Base-by-base conservation (phyloP, 2,113 vertebrate species). In the Cricetomys ansorgei region DNA sequence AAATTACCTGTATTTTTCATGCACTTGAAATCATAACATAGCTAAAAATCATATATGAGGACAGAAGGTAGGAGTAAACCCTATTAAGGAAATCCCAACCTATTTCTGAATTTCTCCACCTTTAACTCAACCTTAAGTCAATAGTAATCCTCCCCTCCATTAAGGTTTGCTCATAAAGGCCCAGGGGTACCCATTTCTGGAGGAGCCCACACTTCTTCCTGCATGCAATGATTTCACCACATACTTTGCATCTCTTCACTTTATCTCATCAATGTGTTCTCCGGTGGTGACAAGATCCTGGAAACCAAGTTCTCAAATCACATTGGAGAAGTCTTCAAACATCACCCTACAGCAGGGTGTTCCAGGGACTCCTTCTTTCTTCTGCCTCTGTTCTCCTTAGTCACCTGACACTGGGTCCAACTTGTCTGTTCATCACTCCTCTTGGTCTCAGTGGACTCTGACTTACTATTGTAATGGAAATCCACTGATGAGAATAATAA, bases 381-480 rank as follows among this genome's bases (percentile, higher is more conserved):
- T 85, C 31, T 48, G 62, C 4, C 3, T 65, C 43, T 12, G 29
- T 48, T 48, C 40, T 67, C 4, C 70, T 16, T 72, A 69, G 45
- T 89, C 23, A 76, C 27, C 3, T 55, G 16, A 19, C 34, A 37
- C 17, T n/a, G 1, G 40, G 3, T n/a, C 45, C 86, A 31, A 72
- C 7, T 21, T 67, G 2, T 65, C 12, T 75, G 40, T 88, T 43
- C 31, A 40, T 75, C 55, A 43, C 1, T 55, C 34, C 34, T 7
- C 62, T 0, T n/a, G 69, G 37, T 23, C 7, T 95, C 43, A 40
- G 13, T 48, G 72, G n/a, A 77, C 73, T 88, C 62, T 90, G 37
- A 16, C 29, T 89, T 87, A 62, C 40, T 94, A 12, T 87, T 13
- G 17, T 84, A 91, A 94, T 55, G 91, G 40, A 96, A 92, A 73